These are phyloP conservation scores for Heliconius himera DNA, from an alignment of 1,140 invertebrate genomes.

Conservation along the genomic window DNA sequence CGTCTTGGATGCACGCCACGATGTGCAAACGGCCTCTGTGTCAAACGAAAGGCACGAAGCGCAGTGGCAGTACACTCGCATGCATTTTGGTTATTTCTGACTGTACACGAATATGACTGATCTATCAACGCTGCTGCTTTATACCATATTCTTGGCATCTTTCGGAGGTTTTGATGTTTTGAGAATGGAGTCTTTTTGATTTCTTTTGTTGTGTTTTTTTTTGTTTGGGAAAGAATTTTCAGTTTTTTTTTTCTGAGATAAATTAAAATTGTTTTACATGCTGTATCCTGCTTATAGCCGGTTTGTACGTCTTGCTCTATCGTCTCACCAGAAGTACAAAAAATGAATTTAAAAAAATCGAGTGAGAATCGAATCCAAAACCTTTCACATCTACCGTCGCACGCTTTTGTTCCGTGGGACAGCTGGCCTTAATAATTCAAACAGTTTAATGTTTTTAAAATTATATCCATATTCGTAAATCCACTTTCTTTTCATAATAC, in stretches of 20 bases:
- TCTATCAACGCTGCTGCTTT: background rate
- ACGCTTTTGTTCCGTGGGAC: no score
- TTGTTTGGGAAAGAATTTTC: background rate
- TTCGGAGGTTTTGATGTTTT: background rate
- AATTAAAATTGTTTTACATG: no score
- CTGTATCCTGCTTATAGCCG: no score
- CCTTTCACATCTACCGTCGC: no score
- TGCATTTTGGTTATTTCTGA: conserved; percentile 2
- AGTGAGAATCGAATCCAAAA: no score
- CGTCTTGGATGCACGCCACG: conserved; percentile 17
- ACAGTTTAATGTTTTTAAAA: background rate
- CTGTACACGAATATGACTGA: conserved; percentile 6
- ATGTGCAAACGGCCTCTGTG: conserved; percentile 15
- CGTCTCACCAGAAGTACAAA: no score
- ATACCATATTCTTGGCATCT: background rate
- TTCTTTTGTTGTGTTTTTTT: conserved; percentile 12
- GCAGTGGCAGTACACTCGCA: background rate
- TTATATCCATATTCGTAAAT: background rate
- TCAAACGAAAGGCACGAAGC: conserved; percentile 20
- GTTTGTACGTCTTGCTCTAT: no score
- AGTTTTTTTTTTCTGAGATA: no score
- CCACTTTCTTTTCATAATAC: background rate
- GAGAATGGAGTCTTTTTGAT: background rate
- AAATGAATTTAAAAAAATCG: no score
- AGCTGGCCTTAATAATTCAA: no score